These are phyloP conservation scores for Zeugodacus cucurbitae DNA, from an alignment of 1,140 invertebrate species.

Conservation along the genomic window DNA sequence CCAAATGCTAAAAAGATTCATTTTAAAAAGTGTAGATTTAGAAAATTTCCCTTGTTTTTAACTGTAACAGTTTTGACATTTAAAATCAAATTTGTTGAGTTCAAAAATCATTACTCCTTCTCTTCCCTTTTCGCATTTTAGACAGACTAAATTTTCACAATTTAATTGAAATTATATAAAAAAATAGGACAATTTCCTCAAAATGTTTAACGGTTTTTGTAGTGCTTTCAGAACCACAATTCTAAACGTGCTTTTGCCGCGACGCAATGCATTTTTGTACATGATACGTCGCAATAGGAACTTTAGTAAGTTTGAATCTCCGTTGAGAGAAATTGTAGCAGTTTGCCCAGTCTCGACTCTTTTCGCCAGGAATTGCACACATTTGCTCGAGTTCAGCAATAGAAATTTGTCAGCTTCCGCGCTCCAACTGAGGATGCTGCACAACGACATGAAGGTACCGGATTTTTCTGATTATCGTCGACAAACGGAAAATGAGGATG, in stretches of 20 bases:
- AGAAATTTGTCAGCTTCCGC: background rate
- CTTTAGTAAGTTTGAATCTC: background rate
- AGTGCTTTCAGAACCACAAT: background rate
- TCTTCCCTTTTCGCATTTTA: background rate
- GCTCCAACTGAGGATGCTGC: constrained; percentile 78
- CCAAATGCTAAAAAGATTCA: too few relatives aligned
- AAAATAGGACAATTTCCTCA: background rate
- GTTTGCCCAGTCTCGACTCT: background rate
- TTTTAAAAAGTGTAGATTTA: too few relatives aligned
- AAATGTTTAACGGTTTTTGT: background rate
- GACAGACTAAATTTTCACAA: background rate
- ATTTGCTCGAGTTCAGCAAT: background rate
- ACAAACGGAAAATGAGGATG: constrained; percentile 71
- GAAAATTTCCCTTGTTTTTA: too few relatives aligned
- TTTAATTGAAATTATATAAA: background rate
- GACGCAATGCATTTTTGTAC: background rate
- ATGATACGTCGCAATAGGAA: background rate
- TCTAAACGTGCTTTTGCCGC: background rate
- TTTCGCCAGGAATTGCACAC: background rate
- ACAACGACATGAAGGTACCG: constrained; percentile 87
- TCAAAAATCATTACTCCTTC: background rate
- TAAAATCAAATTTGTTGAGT: background rate
- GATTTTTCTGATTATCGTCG: constrained; percentile 84
- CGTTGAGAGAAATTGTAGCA: background rate
- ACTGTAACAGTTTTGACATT: background rate